A percentile compares a stretch with the other conserved stretches of the same genome.
These are phyloP conservation scores for Caradrina kadenii DNA, from an alignment of 2,888 invertebrate species.

Conservation along the genomic window DNA sequence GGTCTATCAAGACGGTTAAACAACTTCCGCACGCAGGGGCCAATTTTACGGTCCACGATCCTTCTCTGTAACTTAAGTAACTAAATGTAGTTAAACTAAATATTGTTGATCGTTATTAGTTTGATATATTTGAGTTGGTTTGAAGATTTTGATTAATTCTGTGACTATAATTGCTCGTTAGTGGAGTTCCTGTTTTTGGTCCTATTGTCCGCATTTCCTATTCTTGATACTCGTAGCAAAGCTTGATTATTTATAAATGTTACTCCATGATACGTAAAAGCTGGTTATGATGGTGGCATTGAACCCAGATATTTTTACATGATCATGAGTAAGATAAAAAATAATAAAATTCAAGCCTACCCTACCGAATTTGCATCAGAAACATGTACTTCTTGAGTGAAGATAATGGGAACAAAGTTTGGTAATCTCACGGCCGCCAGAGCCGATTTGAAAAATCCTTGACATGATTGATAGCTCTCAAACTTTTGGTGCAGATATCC, in stretches of 20 bases:
- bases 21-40: constrained; percentile 63
- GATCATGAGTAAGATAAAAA: constrained; percentile 13
- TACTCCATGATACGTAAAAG: background rate
- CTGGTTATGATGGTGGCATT: background rate
- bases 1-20: constrained; percentile 64
- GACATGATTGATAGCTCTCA: constrained; percentile 62
- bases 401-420: constrained; percentile 62
- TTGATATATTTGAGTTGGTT: constrained; percentile 43
- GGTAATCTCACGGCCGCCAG: constrained; percentile 55
- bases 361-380: constrained; percentile 48
- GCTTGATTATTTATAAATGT: background rate
- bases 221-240: background rate
- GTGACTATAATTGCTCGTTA: constrained; percentile 7
- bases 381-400: constrained; percentile 48
- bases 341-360: constrained; percentile 24
- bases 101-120: constrained; percentile 40
- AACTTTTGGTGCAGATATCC: constrained; percentile 56
- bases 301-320: background rate
- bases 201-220: background rate
- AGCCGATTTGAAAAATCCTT: constrained; percentile 61
- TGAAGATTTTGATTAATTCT: constrained; percentile 34
- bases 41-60: constrained; percentile 61
- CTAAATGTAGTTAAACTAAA: constrained; percentile 47
- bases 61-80: constrained; percentile 35
- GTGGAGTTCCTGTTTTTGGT: background rate